These are phyloP conservation scores for Parambassis ranga DNA, from an alignment of 2,797 vertebrate species.

Conservation along the genomic window DNA sequence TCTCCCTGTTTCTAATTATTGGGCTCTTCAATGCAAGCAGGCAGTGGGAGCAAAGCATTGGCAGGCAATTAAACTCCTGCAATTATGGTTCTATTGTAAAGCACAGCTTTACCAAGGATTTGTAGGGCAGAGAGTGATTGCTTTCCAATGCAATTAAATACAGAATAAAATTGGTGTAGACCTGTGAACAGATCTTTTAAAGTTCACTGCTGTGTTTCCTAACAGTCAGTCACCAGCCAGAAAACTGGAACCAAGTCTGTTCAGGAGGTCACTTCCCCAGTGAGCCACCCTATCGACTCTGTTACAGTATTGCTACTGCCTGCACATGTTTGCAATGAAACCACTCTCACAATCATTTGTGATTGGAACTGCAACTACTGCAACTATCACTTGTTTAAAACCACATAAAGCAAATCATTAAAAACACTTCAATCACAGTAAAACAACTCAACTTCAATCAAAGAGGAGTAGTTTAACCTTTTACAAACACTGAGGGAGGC, in stretches of 20 bases:
- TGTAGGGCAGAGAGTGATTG: constrained; percentile 79
- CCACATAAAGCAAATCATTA: too few species aligned
- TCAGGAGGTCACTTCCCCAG: constrained; percentile 31
- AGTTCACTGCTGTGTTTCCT: constrained; percentile 63
- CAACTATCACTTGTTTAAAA: too few species aligned
- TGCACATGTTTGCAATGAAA: constrained; percentile 22
- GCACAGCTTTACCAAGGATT: constrained; percentile 81
- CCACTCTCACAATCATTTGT: neutral
- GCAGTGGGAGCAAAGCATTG: constrained; percentile 79
- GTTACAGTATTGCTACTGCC: constrained; percentile 2
- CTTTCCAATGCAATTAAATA: constrained; percentile 81
- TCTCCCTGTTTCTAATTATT: constrained; percentile 84
- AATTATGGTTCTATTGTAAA: constrained; percentile 86
- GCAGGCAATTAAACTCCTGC: constrained; percentile 86
- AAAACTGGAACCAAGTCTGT: constrained; percentile 32
- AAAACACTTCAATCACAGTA: too few species aligned
- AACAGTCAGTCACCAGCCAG: constrained; percentile 24
- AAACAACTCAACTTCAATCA: too few species aligned
- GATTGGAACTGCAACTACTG: too few species aligned
- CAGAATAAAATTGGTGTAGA: constrained; percentile 76
- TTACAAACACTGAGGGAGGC: too few species aligned
- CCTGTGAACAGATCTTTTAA: constrained; percentile 66
- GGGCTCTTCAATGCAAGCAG: constrained; percentile 80
- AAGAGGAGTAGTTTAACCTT: too few species aligned
- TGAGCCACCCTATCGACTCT: constrained; percentile 8